These are phyloP conservation scores for Sebastolobus alascanus DNA, from an alignment of 2,797 vertebrate genomes.

Conservation along the genomic window DNA sequence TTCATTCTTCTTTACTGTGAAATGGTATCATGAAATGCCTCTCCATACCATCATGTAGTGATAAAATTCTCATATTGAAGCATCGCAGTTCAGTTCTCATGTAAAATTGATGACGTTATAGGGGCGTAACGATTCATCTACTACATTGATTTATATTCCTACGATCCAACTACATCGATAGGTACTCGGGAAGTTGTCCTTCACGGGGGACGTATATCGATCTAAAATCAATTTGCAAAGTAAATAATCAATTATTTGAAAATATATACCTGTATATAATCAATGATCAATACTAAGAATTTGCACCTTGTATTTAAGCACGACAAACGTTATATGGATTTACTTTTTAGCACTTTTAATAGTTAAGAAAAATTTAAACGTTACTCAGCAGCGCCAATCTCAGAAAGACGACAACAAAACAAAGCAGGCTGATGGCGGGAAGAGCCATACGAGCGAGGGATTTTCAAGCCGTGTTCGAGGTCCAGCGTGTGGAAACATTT, in stretches of 20 bases:
- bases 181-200: no score
- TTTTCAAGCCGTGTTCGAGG: no score
- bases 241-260: no score
- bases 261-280: no score
- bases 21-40: background rate
- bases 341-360: background rate
- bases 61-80: background rate
- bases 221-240: no score
- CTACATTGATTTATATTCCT: background rate
- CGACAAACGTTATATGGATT: background rate
- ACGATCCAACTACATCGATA: background rate
- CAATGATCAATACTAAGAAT: background rate
- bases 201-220: background rate
- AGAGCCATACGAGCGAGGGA: no score
- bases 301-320: background rate
- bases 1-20: background rate
- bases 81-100: background rate
- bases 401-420: background rate
- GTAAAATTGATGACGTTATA: background rate
- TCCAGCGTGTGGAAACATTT: background rate
- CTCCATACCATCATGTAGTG: background rate
- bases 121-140: background rate
- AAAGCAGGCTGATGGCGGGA: background rate
- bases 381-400: background rate
- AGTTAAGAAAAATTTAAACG: background rate